Percentiles rank a stretch among this genome's conserved stretches.
Evolutionary conservation across 2,797 vertebrate species (phyloP).

Genomic region (Pantherophis alleghaniensis): DNA sequence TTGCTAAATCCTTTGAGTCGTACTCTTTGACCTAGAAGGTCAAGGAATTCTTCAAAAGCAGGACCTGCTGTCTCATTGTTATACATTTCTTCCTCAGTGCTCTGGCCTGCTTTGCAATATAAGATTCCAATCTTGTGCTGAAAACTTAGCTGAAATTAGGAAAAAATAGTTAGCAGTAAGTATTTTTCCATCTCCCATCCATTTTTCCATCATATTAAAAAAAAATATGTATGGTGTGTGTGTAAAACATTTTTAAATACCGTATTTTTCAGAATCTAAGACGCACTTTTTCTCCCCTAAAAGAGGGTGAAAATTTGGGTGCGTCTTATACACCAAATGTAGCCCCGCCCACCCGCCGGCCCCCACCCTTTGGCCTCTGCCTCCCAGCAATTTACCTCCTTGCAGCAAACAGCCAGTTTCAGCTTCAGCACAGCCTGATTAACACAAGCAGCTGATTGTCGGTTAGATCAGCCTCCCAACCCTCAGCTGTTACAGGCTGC

Average conservation of each 20-base stretch:
- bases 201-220: background rate
- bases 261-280: too few species aligned
- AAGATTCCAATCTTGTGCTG: slow-evolving; percentile 97
- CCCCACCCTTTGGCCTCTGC: too few species aligned
- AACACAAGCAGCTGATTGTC: too few species aligned
- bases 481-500: too few species aligned
- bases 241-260: background rate
- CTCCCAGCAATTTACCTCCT: too few species aligned
- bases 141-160: slow-evolving; percentile 89
- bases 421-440: too few species aligned
- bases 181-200: background rate
- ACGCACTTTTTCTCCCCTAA: too few species aligned
- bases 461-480: too few species aligned
- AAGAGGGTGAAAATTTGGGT: too few species aligned
- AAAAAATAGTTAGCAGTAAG: slow-evolving; percentile 31
- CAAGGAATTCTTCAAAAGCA: slow-evolving; percentile 93
- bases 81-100: slow-evolving; percentile 98
- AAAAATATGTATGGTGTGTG: background rate
- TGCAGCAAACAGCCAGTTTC: too few species aligned
- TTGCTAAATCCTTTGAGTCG: slow-evolving; percentile 94
- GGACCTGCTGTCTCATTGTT: slow-evolving; percentile 94
- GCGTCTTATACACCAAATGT: too few species aligned
- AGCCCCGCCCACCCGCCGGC: too few species aligned
- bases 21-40: slow-evolving; percentile 93
- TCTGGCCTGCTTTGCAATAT: slow-evolving; percentile 95